These are phyloP conservation scores for Geococcyx californianus DNA, from an alignment of 2,113 vertebrate genomes.

Conservation along the genomic window DNA sequence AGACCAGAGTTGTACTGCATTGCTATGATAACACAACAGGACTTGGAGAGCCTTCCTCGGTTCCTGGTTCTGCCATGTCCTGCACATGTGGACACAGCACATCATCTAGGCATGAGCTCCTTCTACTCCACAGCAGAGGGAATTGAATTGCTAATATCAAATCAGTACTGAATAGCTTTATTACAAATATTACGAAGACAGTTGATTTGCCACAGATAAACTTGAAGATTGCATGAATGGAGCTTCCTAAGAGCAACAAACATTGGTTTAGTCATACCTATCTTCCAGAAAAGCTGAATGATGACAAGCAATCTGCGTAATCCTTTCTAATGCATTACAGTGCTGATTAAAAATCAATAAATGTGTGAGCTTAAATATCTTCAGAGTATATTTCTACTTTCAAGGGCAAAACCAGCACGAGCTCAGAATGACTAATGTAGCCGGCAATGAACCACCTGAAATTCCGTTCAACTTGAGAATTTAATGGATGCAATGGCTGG, in stretches of 20 bases:
- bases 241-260: neutral
- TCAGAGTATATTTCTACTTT: neutral
- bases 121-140: neutral
- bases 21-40: rapidly evolving
- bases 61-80: neutral
- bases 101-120: neutral
- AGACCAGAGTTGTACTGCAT: neutral
- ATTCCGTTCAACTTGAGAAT: neutral
- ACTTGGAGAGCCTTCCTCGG: neutral
- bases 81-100: rapidly evolving
- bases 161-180: neutral
- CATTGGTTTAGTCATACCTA: neutral
- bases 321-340: neutral
- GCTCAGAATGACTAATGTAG: neutral
- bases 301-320: neutral
- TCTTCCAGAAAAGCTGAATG: neutral
- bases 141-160: neutral
- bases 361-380: neutral
- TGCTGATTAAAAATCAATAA: neutral
- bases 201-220: neutral
- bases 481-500: neutral
- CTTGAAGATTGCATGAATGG: neutral
- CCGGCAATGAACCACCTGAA: neutral
- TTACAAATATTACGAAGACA: neutral
- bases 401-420: neutral